Conservation (phyloP, 2,888 invertebrate species). For the Dryobotodes eremita region DNA sequence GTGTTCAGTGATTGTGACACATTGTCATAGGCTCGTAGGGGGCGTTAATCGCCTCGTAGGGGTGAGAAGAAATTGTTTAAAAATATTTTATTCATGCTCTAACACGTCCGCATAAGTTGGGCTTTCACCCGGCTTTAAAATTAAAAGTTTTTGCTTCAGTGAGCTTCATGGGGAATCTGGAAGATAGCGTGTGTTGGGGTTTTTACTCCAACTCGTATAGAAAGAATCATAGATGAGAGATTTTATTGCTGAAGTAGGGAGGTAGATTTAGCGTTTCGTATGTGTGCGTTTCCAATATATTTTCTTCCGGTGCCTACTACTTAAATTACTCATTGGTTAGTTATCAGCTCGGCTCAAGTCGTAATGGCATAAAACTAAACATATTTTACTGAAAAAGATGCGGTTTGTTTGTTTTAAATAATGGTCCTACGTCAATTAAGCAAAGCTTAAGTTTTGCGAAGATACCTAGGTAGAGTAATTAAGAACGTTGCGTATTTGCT, state of each 20-base stretch:
- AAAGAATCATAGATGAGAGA: not conserved
- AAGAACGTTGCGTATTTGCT: not conserved
- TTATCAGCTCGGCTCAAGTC: not conserved
- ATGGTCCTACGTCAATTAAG: not conserved
- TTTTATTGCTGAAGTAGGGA: too few relatives aligned
- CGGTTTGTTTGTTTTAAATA: not conserved
- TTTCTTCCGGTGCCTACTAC: not conserved
- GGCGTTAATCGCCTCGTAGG: slow-evolving; percentile 23
- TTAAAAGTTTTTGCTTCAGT: slow-evolving; percentile 20
- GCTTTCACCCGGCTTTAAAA: slow-evolving; percentile 30
- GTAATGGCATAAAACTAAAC: not conserved
- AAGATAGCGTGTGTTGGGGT: not conserved
- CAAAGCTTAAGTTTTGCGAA: not conserved
- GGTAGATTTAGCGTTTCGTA: not conserved
- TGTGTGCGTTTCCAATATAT: not conserved
- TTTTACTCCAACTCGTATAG: too few relatives aligned
- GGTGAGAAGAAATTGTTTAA: slow-evolving; percentile 42
- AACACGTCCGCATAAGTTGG: slow-evolving; percentile 24
- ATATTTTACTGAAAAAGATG: not conserved
- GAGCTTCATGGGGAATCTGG: not conserved
- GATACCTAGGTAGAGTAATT: not conserved
- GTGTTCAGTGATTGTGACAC: slow-evolving; percentile 40
- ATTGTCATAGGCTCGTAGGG: slow-evolving; percentile 20
- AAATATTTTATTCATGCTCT: slow-evolving; percentile 47
- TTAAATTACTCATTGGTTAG: not conserved